phyloP scores from a whole-genome alignment of 2,888 invertebrate species.

The Microplitis deprimator region DNA sequence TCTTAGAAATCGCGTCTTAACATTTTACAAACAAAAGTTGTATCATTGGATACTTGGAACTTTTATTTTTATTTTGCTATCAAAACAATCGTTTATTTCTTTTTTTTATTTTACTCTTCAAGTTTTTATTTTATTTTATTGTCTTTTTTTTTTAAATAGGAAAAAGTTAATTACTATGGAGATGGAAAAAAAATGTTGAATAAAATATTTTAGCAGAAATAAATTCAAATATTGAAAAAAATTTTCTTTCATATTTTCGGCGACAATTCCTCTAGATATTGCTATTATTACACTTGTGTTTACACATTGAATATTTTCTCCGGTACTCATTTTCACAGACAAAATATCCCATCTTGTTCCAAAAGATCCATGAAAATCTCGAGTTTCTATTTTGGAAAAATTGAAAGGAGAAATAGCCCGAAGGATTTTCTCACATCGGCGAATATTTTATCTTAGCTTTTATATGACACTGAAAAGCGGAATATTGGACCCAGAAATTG shows the following conservation, averaged over 20 bases:
- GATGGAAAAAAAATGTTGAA: too few relatives aligned
- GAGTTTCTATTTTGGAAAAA: background rate
- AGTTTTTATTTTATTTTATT: background rate
- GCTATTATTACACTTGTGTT: background rate
- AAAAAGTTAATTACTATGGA: background rate
- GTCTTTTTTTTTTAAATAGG: background rate
- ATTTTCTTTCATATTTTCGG: too few relatives aligned
- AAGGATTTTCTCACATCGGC: background rate
- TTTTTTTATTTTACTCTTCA: background rate
- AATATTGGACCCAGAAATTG: slow-evolving; percentile 1
- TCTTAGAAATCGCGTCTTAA: slow-evolving; percentile 20
- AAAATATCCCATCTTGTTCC: background rate
- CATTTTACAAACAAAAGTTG: slow-evolving; percentile 23
- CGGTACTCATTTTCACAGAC: background rate
- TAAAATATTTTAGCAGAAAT: too few relatives aligned
- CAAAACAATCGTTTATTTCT: background rate
- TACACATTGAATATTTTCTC: background rate
- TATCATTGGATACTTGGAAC: slow-evolving; percentile 9
- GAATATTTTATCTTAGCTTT: background rate
- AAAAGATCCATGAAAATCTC: background rate
- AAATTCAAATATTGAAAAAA: too few relatives aligned
- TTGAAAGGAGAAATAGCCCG: background rate
- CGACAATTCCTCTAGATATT: background rate
- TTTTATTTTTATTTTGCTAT: slow-evolving; percentile 14
- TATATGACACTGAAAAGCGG: background rate